Base-by-base conservation (phyloP, 2,113 vertebrate species). In the Ptyas mucosa region DNA sequence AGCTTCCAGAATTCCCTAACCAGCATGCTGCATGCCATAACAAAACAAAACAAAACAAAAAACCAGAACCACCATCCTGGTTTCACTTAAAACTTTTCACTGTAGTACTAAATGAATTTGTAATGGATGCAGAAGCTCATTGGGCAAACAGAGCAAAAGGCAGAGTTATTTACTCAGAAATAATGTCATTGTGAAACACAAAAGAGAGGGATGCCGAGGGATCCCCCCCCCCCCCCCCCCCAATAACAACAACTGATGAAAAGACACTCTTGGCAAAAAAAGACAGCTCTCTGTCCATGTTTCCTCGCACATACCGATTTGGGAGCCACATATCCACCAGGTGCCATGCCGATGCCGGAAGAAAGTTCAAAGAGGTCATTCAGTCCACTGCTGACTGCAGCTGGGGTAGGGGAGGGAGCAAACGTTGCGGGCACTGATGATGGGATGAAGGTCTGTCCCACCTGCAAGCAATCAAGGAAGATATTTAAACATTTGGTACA, bases 401-500 rank as follows among this genome's bases (percentile, higher is more conserved):
- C 99, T 0, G 99, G 99, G 54, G 99, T 99, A 20, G 99, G 99
- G 1, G 99, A 99, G 1, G 99, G 99, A 90, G 99, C 99, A 94
- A 99, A 99, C 2, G 99, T 99, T 90, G 98, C 98, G 92, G 99
- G 99, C 54, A 99, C 99, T 0, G 98, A 98, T 0, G 99, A 98
- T 0, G 99, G 99, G 91, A 99, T 99, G 97, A 99, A 99, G 96
- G 99, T 99, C 92, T 99, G 99, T n/a, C 99, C 99, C 95, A 99
- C 99, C 99, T 99, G 95, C 52, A 96, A 92, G 54, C 26, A 1
- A 24, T 85, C 91, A 90, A 92, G 39, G 94, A 93, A 94, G 49
- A 94, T 90, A 51, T 55, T 88, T 52, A 53, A 52, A 29, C 24
- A 18, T 49, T 11, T 18, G 24, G 49, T 8, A 53, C 1, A 7